Evolutionary conservation across 2,113 vertebrate species (phyloP), one percentile per base, ranked within the genome.

Genomic region (Trochalopteron elliotii): DNA sequence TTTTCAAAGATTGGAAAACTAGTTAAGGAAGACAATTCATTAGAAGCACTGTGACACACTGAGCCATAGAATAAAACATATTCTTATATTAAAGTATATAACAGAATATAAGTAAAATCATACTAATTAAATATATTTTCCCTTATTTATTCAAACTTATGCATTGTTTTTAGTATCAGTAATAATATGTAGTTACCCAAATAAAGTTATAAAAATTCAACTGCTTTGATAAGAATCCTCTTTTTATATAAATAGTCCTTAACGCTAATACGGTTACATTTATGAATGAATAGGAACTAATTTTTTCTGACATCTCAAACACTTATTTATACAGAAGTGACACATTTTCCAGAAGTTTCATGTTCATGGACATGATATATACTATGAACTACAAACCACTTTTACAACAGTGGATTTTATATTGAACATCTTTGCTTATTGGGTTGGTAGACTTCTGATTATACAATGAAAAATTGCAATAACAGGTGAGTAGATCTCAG

Each of bases 1-100:
- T 99, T 99, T 98, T 99, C 99, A 98, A 99, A 99, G 97, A 99
- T 98, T 61, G 99, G 99, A 98, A 99, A 99, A 98, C 99, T 99
- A 97, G 94, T 83, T 94, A 96, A 97, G 85, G 95, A 97, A 98
- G 89, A 97, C 70, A 97, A 96, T 93, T 95, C 82, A 97, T 97
- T 96, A 97, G 94, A 97, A 83, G 71, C 49, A 90, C 82, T 96
- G 95, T 97, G n/a, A 68, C 87, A 95, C 84, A 68, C n/a, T 83
- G 53, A 91, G 57, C 40, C 81, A 89, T 64, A 90, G 45, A 91
- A 96, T 42, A 93, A 84, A 86, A 89, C 42, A 78, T 74, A 37
- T 74, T 52, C 64, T 76, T 37, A 82, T 21, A 95, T 79, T 71
- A n/a, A 42, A 96, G 6, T 52, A 63, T 71, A 52, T 28, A 74